Conservation (phyloP, 2,797 vertebrate species). For the Pseudopleuronectes americanus region DNA sequence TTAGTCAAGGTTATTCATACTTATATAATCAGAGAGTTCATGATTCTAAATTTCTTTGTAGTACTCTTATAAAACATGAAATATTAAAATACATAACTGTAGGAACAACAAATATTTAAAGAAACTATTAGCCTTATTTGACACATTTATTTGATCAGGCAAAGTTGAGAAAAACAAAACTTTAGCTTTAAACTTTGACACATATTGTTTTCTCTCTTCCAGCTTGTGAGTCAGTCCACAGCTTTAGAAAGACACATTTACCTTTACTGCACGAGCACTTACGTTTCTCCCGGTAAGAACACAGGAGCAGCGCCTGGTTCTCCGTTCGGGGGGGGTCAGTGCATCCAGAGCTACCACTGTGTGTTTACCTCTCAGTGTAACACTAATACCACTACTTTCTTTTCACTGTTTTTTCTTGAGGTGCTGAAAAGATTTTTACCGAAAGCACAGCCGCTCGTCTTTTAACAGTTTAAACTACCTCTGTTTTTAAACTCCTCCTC, state of each 20-base stretch:
- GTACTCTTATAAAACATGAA: not conserved
- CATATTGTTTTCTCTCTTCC: conserved; percentile 11
- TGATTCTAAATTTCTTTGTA: too few species aligned
- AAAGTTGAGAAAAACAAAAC: not conserved
- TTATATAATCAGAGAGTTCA: too few species aligned
- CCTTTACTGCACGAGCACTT: conserved; percentile 63
- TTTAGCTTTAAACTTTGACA: not conserved
- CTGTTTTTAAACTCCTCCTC: conserved; percentile 62
- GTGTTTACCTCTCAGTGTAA: conserved; percentile 37
- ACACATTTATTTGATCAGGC: not conserved
- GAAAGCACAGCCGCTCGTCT: conserved; percentile 40
- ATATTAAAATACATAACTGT: not conserved
- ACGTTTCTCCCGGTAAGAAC: conserved; percentile 23
- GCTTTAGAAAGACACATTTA: conserved; percentile 17
- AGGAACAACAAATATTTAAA: not conserved
- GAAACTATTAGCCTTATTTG: not conserved
- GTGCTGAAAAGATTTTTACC: conserved; percentile 26
- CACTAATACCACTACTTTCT: conserved; percentile 19
- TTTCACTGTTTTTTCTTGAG: conserved; percentile 23
- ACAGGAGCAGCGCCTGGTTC: not conserved
- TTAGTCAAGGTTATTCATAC: not conserved
- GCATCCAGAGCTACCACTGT: conserved; percentile 24
- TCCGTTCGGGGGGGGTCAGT: conserved; percentile 12
- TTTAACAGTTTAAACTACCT: conserved; percentile 75
- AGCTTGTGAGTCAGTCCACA: not conserved